phyloP scores from a whole-genome alignment of 2,113 vertebrate species.

The Chionomys nivalis region DNA sequence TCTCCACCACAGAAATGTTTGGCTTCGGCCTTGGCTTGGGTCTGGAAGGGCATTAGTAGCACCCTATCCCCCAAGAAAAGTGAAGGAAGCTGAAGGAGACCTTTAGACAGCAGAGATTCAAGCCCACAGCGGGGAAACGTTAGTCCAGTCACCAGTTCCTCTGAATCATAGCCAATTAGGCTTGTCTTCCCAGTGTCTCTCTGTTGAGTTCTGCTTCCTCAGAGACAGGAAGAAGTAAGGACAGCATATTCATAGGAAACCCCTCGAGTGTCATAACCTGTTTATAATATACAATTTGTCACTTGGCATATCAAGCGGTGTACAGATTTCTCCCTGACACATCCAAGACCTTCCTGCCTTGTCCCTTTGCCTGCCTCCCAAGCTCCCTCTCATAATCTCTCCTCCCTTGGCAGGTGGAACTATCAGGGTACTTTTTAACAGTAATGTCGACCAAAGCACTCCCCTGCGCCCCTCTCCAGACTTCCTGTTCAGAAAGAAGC shows the following conservation, averaged over 20 bases:
- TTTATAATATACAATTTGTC: background rate
- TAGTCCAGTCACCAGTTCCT: conserved; percentile 16
- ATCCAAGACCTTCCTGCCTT: background rate
- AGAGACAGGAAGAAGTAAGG: background rate
- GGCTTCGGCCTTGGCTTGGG: background rate
- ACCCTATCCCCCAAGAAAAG: background rate
- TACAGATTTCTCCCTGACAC: background rate
- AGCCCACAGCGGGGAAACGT: background rate
- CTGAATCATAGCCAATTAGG: background rate
- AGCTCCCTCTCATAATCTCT: background rate
- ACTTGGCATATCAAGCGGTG: background rate
- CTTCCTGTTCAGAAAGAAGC: conserved; percentile 34
- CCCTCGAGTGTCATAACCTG: background rate
- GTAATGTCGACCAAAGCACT: background rate
- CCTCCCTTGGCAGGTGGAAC: background rate
- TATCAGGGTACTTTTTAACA: background rate
- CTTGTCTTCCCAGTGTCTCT: background rate
- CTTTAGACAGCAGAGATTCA: conserved; percentile 42
- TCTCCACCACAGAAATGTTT: background rate
- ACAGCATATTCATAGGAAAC: background rate
- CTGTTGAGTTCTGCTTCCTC: background rate
- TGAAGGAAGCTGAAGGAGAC: conserved; percentile 20
- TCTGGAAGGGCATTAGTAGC: background rate
- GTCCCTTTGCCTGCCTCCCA: background rate
- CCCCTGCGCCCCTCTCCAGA: background rate